Conservation (phyloP, 2,888 invertebrate genomes). For the Oscheius sp. region DNA sequence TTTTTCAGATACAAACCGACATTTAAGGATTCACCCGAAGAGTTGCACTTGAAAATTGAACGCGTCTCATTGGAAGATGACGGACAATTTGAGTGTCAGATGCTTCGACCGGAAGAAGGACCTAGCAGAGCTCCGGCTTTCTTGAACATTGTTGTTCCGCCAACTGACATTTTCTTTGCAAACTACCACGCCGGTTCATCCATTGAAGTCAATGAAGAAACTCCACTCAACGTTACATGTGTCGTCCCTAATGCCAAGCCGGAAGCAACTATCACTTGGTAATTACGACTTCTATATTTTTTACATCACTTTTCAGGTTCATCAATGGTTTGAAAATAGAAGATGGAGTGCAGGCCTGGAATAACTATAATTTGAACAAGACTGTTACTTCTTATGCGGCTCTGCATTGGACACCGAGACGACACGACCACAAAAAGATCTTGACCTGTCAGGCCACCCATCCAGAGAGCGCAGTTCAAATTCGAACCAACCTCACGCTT, state of each 20-base stretch:
- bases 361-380: slow-evolving; percentile 62
- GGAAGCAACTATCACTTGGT: slow-evolving; percentile 60
- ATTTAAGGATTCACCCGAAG: slow-evolving; percentile 64
- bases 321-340: slow-evolving; percentile 65
- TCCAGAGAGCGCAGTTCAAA: slow-evolving; percentile 54
- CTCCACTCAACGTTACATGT: slow-evolving; percentile 68
- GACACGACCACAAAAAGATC: slow-evolving; percentile 66
- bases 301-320: slow-evolving; percentile 49
- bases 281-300: not conserved
- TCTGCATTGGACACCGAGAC: slow-evolving; percentile 53
- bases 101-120: slow-evolving; percentile 74
- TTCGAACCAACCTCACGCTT: slow-evolving; percentile 61
- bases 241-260: slow-evolving; percentile 67
- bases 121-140: slow-evolving; percentile 63
- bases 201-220: slow-evolving; percentile 68
- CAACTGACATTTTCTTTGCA: slow-evolving; percentile 57
- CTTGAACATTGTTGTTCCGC: slow-evolving; percentile 70
- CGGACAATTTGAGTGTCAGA: slow-evolving; percentile 95
- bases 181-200: slow-evolving; percentile 62
- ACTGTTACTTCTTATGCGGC: slow-evolving; percentile 58
- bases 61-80: slow-evolving; percentile 86
- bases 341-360: slow-evolving; percentile 51
- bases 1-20: not conserved
- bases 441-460: slow-evolving; percentile 69
- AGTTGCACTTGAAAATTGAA: slow-evolving; percentile 66